Percentiles rank a stretch among this genome's conserved stretches.
These are phyloP conservation scores for Caerostris darwini DNA, from an alignment of 1,140 invertebrate genomes.

Conservation along the genomic window DNA sequence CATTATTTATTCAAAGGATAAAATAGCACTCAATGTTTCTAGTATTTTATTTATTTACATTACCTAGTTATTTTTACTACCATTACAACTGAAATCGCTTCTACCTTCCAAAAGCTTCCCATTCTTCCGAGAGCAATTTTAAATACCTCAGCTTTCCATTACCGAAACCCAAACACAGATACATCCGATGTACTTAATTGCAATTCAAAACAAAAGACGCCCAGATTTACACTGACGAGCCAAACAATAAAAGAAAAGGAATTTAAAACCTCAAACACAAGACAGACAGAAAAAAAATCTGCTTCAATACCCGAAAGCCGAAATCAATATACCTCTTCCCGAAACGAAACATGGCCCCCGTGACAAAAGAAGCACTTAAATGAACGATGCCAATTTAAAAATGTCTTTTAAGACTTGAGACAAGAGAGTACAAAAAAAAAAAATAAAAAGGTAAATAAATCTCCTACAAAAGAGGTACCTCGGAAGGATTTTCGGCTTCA, in stretches of 20 bases:
- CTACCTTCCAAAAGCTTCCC: too few relatives aligned
- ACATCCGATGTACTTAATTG: not conserved
- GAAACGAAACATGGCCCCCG: not conserved
- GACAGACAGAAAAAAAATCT: not conserved
- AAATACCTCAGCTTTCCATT: too few relatives aligned
- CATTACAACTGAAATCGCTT: too few relatives aligned
- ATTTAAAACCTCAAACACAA: not conserved
- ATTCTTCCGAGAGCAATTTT: too few relatives aligned
- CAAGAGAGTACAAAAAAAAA: not conserved
- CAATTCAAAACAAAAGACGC: not conserved
- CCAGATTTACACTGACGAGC: not conserved
- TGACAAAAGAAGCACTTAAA: constrained; percentile 8
- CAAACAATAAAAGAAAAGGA: not conserved
- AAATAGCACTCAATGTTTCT: too few relatives aligned
- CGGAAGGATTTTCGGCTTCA: constrained; percentile 1
- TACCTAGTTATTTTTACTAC: too few relatives aligned
- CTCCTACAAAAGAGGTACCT: not conserved
- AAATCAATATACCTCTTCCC: not conserved
- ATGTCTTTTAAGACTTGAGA: constrained; percentile 5
- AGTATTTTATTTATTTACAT: too few relatives aligned
- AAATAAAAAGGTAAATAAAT: not conserved
- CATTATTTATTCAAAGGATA: too few relatives aligned
- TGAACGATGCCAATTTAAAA: constrained; percentile 39
- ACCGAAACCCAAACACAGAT: not conserved
- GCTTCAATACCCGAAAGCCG: not conserved